phyloP scores from a whole-genome alignment of 2,888 invertebrate genomes.

The Torymus texanus region DNA sequence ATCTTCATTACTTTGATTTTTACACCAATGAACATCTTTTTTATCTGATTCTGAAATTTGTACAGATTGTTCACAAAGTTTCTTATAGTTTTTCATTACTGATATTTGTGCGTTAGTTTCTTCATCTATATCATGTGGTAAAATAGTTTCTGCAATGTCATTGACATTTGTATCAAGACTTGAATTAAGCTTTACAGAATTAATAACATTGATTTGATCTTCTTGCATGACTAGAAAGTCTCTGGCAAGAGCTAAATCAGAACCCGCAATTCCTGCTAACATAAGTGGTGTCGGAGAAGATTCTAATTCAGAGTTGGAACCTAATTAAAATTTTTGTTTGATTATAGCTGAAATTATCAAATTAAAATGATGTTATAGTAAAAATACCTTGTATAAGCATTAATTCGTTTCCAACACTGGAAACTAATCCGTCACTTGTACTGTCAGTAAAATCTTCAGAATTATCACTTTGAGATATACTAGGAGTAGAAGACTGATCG shows the following conservation, averaged over 20 bases:
- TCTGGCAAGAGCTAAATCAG: constrained; percentile 69
- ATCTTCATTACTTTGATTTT: constrained; percentile 67
- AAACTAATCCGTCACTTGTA: constrained; percentile 66
- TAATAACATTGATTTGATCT: constrained; percentile 71
- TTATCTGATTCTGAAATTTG: constrained; percentile 50
- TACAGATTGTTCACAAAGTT: constrained; percentile 34
- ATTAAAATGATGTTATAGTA: background rate
- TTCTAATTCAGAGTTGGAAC: constrained; percentile 68
- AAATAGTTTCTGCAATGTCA: constrained; percentile 53
- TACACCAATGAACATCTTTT: constrained; percentile 65
- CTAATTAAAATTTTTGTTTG: constrained; percentile 57
- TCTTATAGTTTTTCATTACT: constrained; percentile 49
- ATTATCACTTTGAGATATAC: constrained; percentile 63
- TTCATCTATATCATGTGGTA: constrained; percentile 49
- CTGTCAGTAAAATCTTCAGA: constrained; percentile 68
- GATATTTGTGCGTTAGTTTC: constrained; percentile 56
- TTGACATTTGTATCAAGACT: constrained; percentile 63
- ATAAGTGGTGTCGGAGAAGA: constrained; percentile 68
- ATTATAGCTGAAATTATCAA: constrained; percentile 1
- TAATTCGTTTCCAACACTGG: constrained; percentile 69
- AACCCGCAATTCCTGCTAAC: constrained; percentile 69
- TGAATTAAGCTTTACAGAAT: constrained; percentile 66
- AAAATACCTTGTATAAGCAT: constrained; percentile 71
- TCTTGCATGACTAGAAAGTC: constrained; percentile 73
- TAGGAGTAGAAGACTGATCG: constrained; percentile 63